phyloP scores from a whole-genome alignment of 1,140 invertebrate genomes.

The Solenopsis invicta region DNA sequence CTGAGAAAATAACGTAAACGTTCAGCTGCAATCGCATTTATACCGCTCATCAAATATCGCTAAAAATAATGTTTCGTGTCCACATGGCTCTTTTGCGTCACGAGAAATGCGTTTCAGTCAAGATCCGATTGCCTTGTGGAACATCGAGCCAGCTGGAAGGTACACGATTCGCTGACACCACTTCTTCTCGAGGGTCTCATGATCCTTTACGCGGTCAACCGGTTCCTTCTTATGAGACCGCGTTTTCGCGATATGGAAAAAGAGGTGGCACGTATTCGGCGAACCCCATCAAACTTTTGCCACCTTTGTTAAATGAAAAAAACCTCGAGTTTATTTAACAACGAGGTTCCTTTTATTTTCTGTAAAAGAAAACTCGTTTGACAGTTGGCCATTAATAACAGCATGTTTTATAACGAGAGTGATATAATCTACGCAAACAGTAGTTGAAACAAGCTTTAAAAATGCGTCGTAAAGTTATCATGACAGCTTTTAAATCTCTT shows the following conservation, averaged over 20 bases:
- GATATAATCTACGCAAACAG: neutral
- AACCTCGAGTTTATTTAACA: neutral
- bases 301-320: conserved; percentile 6
- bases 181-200: conserved; percentile 50
- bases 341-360: neutral
- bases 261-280: neutral
- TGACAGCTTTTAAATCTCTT: neutral
- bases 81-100: neutral
- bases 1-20: neutral
- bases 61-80: conserved; percentile 14
- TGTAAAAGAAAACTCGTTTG: neutral
- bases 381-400: neutral
- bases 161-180: conserved; percentile 56
- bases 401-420: neutral
- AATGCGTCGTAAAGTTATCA: neutral
- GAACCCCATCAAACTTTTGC: neutral
- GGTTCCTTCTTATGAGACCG: conserved; percentile 15
- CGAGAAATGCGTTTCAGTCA: neutral
- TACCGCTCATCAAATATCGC: conserved; percentile 5
- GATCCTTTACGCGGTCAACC: conserved; percentile 42
- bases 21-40: neutral
- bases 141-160: conserved; percentile 40
- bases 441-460: neutral
- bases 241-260: conserved; percentile 9
- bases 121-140: conserved; percentile 27